Evolutionary conservation across 2,797 vertebrate genomes (phyloP), one percentile per base, ranked within the genome.

Genomic region (Schizopygopsis pylzovi): DNA sequence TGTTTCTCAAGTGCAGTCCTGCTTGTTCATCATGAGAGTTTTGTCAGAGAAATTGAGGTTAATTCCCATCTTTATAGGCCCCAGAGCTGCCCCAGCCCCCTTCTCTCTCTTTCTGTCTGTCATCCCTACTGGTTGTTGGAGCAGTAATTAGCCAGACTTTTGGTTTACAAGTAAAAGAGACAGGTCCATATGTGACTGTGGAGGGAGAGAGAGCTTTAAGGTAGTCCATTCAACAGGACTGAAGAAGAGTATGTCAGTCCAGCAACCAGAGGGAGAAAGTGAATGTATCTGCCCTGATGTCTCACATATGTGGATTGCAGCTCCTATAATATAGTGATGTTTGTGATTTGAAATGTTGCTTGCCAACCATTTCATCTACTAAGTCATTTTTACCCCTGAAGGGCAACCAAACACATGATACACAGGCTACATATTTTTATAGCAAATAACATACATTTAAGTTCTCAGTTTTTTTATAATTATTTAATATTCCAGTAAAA

Each of bases 141-240:
- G 77, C 59, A 83, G 86, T 91, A 92, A 92, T 92, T 92, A 93
- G 90, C 83, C 11, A 77, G 56, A 45, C 73, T 89, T 90, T 83
- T 90, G 89, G 88, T 84, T 84, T 85, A 73, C 88, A 87, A 89
- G 83, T 80, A 87, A 89, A 92, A 90, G 88, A 86, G 87, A 79
- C 71, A 63, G 41, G 77, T 84, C 85, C 86, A 84, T 80, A 83
- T 81, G 87, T 84, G 90, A 88, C 49, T 70, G 59, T 59, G 54
- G 70, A 65, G 78, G 54, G 41, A 63, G 13, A 45, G 89, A 90
- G 87, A 86, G 91, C 88, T 89, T 86, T 90, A 92, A 90, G 90
- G 87, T 86, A 63, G 39, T 90, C 91, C 92, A 95, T 95, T 95
- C 90, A 94, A 94, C 94, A 94, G 85, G 90, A 85, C 82, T 1